Conservation (phyloP, 1,140 invertebrate species). For the Brachionus asplanchnoidis region DNA sequence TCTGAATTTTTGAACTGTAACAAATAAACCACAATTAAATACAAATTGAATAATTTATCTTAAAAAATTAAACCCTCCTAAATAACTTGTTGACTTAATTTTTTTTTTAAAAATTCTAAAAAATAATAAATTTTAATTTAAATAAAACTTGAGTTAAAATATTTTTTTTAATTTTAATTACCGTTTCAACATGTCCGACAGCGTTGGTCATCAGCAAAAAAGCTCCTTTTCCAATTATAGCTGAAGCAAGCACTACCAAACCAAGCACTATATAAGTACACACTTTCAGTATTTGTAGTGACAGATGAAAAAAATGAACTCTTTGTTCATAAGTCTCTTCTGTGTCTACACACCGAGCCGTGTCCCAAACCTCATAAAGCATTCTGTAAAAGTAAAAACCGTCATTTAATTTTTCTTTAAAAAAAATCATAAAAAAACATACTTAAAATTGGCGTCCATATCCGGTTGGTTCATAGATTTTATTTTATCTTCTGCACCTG, state of each 20-base stretch:
- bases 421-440: background rate
- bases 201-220: slow-evolving; percentile 55
- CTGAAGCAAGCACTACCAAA: slow-evolving; percentile 49
- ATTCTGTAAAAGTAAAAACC: background rate
- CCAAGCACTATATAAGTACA: slow-evolving; percentile 54
- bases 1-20: no score
- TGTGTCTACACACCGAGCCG: slow-evolving; percentile 4
- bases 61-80: no score
- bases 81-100: no score
- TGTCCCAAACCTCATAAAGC: slow-evolving; percentile 40
- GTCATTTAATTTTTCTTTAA: no score
- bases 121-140: no score
- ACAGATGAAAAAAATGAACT: slow-evolving; percentile 39
- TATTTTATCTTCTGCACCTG: background rate
- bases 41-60: no score
- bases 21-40: no score
- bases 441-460: background rate
- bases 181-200: slow-evolving; percentile 30
- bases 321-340: slow-evolving; percentile 41
- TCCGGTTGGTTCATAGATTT: background rate
- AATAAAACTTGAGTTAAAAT: no score
- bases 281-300: slow-evolving; percentile 48
- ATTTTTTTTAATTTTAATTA: background rate
- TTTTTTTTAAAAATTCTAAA: no score
- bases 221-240: slow-evolving; percentile 51